Evolutionary conservation across 2,113 vertebrate species (phyloP), one percentile per base, ranked within the genome.

Genomic region (Rutilus rutilus): DNA sequence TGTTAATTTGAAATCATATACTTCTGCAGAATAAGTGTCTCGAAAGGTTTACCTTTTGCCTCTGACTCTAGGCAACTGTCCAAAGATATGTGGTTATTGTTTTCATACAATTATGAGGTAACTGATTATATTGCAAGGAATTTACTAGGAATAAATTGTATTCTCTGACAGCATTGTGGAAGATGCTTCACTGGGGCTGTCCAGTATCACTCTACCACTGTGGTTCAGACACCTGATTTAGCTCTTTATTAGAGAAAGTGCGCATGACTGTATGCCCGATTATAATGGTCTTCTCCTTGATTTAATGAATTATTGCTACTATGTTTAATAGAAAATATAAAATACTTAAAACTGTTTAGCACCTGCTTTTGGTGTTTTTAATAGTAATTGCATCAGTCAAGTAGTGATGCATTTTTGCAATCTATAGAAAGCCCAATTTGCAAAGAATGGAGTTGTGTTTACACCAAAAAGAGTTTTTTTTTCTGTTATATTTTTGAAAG

Each of bases 1-100:
- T 91, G 60, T 91, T 57, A 23, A 57, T 77, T 27, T 77, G 17
- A 57, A 77, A 21, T 90, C 92, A 92, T 93, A 93, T 92, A 89
- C 90, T 90, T 85, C 88, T 5, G 6, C 17, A 36, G 19, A 83
- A 25, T 84, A 9, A 74, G 27, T 33, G 75, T 77, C 4, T 27
- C 27, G 52, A 77, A 27, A 21, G 47, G 17, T 54, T 10, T 9
- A 21, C 27, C 27, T 54, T 30, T 52, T 33, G 25, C 50, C 17
- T 77, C 17, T 54, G 75, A 77, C 47, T 52, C 7, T 11, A 76
- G 74, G 74, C 74, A 77, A 21, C 19, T 54, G 75, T 54, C 75
- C 75, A 19, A 15, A 50, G n/a, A 76, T 17, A 19, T 17, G 5
- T 54, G 36, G 82, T 60, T 74, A 74, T 83, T 57, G 36, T 84